A percentile compares a stretch with the other conserved stretches of the same genome.
Evolutionary conservation across 2,888 invertebrate genomes (phyloP).

Genomic region (Rapana venosa): DNA sequence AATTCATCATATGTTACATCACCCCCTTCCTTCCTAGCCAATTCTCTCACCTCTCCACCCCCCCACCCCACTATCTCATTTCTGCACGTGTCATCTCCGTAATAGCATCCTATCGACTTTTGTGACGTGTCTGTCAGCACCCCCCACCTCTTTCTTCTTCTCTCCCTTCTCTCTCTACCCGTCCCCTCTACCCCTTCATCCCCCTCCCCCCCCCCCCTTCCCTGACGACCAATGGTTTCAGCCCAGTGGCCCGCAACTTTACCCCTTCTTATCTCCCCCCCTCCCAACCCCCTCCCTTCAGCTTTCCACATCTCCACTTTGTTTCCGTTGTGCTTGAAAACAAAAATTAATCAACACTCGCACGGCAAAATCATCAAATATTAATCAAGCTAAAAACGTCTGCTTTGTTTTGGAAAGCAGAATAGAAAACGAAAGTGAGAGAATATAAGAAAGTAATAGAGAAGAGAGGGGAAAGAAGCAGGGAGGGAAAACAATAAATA

Average conservation of each 20-base stretch:
- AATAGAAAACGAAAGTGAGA: too few species aligned
- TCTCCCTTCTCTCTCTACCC: not conserved
- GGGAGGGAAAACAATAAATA: too few species aligned
- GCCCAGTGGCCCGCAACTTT: too few species aligned
- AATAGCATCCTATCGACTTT: not conserved
- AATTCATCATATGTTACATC: too few species aligned
- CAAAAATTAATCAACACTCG: too few species aligned
- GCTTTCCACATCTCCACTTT: not conserved
- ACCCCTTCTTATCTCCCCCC: not conserved
- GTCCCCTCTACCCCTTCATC: not conserved
- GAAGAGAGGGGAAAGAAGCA: too few species aligned
- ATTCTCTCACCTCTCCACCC: not conserved
- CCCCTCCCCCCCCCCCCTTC: not conserved
- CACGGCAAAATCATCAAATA: too few species aligned
- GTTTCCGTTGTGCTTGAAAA: not conserved
- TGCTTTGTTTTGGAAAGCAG: too few species aligned
- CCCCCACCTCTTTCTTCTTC: not conserved
- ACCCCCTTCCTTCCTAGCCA: not conserved
- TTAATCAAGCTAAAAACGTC: too few species aligned
- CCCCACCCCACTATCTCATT: not conserved
- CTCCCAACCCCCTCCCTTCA: not conserved
- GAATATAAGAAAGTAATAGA: too few species aligned
- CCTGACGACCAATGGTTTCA: too few species aligned
- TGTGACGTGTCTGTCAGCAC: too few species aligned
- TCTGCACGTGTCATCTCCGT: not conserved